Evolutionary conservation across 1,140 invertebrate genomes (phyloP).

Genomic region (Diachasma alloeum): DNA sequence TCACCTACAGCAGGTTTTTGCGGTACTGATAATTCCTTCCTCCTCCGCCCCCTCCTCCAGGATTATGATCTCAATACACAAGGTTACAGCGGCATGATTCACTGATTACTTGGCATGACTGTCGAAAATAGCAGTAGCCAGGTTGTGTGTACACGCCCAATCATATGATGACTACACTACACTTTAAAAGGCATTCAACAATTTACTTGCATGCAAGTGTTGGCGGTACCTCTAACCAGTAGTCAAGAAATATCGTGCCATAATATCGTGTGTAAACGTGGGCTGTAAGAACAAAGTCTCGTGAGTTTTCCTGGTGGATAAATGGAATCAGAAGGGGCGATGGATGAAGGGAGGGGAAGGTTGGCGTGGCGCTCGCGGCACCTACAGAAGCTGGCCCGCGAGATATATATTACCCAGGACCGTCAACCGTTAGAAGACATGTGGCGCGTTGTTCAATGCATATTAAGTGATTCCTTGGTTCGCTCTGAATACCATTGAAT

Average conservation of each 20-base stretch:
- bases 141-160: background rate
- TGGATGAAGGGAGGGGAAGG: background rate
- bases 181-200: background rate
- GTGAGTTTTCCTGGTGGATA: too few species aligned
- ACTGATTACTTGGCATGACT: background rate
- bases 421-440: slow-evolving; percentile 27
- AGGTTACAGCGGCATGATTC: background rate
- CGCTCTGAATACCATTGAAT: slow-evolving; percentile 23
- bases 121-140: background rate
- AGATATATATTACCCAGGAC: slow-evolving; percentile 8
- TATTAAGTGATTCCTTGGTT: slow-evolving; percentile 40
- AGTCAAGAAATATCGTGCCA: background rate
- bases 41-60: background rate
- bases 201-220: background rate
- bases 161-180: background rate
- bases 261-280: background rate
- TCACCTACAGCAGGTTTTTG: slow-evolving; percentile 6
- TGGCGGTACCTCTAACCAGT: background rate
- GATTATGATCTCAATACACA: slow-evolving; percentile 6
- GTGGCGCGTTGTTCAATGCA: slow-evolving; percentile 38
- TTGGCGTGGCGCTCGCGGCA: slow-evolving; percentile 2
- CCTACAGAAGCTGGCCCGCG: slow-evolving; percentile 1
- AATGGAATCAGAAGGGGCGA: background rate
- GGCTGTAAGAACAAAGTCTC: background rate
- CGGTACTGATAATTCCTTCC: background rate